Percentiles rank a stretch among this genome's conserved stretches.
Evolutionary conservation across 2,888 invertebrate genomes (phyloP).

Genomic region (Aporophyla nigra): DNA sequence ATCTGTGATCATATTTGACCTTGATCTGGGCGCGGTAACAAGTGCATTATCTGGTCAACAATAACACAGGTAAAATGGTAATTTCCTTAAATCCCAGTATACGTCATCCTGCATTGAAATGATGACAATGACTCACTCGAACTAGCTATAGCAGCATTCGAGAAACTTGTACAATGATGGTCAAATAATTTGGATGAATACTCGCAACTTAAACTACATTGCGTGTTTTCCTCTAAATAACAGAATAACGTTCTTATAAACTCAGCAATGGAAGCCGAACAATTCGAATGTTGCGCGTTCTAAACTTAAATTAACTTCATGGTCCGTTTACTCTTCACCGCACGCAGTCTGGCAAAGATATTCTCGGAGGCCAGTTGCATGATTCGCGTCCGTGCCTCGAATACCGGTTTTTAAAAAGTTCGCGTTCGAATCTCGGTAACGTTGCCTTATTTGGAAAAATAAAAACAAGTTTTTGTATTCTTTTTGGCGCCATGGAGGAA

Average conservation of each 20-base stretch:
- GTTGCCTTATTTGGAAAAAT: constrained; percentile 67
- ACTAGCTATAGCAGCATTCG: constrained; percentile 30
- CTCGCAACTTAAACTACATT: constrained; percentile 24
- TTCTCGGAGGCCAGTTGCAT: constrained; percentile 82
- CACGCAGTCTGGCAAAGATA: constrained; percentile 83
- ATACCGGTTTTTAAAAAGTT: constrained; percentile 78
- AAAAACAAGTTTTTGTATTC: constrained; percentile 65
- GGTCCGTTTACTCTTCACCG: constrained; percentile 68
- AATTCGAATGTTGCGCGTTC: constrained; percentile 30
- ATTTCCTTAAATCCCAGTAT: constrained; percentile 59
- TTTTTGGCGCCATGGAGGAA: constrained; percentile 79
- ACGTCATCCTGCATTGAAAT: constrained; percentile 50
- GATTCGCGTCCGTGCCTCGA: constrained; percentile 64
- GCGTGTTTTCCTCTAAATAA: constrained; percentile 32
- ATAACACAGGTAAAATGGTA: constrained; percentile 59
- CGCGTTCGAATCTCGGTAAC: constrained; percentile 64
- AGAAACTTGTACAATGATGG: constrained; percentile 23
- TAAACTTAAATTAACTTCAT: constrained; percentile 58
- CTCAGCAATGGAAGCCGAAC: constrained; percentile 60
- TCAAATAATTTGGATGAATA: constrained; percentile 24
- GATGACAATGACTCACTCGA: constrained; percentile 59
- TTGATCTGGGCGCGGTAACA: constrained; percentile 53
- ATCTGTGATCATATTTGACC: constrained; percentile 28
- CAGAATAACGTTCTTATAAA: constrained; percentile 34
- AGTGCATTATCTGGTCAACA: constrained; percentile 50